Evolutionary conservation across 1,140 invertebrate genomes (phyloP).

Genomic region (Pseudomyrmex pallidus): DNA sequence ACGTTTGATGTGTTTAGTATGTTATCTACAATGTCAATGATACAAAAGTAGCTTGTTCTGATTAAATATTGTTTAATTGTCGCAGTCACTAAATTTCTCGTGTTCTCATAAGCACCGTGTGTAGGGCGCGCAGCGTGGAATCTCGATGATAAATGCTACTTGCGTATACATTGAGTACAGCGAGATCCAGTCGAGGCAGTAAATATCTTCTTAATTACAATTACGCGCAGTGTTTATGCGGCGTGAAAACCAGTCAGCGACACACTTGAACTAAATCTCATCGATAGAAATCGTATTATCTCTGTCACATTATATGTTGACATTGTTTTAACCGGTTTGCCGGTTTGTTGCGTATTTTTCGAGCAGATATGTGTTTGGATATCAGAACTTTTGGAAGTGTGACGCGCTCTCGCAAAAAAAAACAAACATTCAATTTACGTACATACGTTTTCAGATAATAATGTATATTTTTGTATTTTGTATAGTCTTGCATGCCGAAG

Average conservation of each 20-base stretch:
- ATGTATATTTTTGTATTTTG: not conserved
- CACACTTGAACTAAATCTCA: conserved; percentile 12
- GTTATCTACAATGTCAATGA: conserved; percentile 73
- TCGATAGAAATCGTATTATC: not conserved
- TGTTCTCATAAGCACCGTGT: not conserved
- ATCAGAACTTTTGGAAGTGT: not conserved
- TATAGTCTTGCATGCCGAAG: not conserved
- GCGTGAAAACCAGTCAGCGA: not conserved
- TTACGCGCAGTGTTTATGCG: not conserved
- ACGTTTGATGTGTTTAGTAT: conserved; percentile 43
- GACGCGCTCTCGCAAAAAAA: not conserved
- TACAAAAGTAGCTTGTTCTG: conserved; percentile 69
- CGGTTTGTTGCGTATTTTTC: not conserved
- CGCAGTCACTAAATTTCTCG: conserved; percentile 26
- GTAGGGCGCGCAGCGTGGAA: not conserved
- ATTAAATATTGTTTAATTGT: conserved; percentile 42
- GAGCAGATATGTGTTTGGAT: not conserved
- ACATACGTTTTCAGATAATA: not conserved
- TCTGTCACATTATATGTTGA: not conserved
- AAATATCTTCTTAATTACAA: not conserved
- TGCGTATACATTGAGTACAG: not conserved
- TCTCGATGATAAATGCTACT: conserved; percentile 14
- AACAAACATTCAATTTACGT: conserved; percentile 17
- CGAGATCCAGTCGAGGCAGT: not conserved
- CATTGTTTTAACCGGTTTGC: not conserved